Base-by-base conservation (phyloP, 2,113 vertebrate species). In the Promerops cafer region DNA sequence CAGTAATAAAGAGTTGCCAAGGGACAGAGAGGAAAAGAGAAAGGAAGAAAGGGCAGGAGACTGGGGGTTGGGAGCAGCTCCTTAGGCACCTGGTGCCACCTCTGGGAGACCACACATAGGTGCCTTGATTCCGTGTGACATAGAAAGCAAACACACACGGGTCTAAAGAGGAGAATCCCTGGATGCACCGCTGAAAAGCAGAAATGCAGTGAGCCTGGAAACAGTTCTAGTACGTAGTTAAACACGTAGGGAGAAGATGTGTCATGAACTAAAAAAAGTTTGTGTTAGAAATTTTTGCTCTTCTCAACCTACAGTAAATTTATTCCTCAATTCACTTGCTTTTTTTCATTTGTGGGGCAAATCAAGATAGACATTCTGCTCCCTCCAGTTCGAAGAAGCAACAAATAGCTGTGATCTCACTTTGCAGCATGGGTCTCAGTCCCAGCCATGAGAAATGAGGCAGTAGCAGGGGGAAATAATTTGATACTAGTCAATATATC, bases 71-170 rank as follows among this genome's bases (percentile, higher is more conserved):
- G 30, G 21, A 91, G 7, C 7, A 65, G 30, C 19, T 87, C 7
- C 11, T 5, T 33, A 31, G 12, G 21, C 11, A 56, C 6, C 17
- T 35, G 35, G 4, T 30, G 28, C 14, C 3, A 39, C 2, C 8
- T 54, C 39, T n/a, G 20, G 19, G 9, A 85, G 7, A 76, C 4
- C 14, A 35, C 24, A 47, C 2, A 9, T 3, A 0, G 0, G 3
- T 63, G 33, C 15, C 17, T 83, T 50, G 23, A 8, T 37, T 82
- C 2, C 1, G 5, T 33, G n/a, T 26, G 19, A 42, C 8, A 17
- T 11, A 57, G 1, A 33, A 11, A 35, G 16, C 6, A 69, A 71
- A 56, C 15, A 27, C 5, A 53, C 16, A 40, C 5, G 3, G 3
- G 3, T 42, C 8, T 53, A 42, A 42, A 37, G 28, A 54, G 37